phyloP scores from a whole-genome alignment of 2,797 vertebrate species.

The Liasis olivaceus region DNA sequence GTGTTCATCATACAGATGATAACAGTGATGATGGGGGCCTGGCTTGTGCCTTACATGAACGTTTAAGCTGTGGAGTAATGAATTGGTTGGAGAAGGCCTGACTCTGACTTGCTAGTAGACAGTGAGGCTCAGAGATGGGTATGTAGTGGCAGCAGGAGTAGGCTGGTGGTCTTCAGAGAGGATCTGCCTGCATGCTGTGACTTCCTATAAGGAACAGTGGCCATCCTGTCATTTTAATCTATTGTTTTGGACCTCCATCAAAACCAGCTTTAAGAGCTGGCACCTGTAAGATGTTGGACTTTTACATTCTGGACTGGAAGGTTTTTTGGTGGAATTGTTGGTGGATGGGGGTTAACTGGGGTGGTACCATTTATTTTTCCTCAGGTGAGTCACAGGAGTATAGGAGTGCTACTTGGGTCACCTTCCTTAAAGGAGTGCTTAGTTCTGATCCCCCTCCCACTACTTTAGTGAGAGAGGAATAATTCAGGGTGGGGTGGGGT shows the following conservation, averaged over 20 bases:
- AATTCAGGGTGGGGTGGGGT: neutral
- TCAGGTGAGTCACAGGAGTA: no score
- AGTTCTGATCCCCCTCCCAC: no score
- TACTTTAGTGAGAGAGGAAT: no score
- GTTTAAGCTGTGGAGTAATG: neutral
- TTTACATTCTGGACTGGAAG: neutral
- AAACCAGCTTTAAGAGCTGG: neutral
- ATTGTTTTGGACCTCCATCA: neutral
- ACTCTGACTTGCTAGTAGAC: neutral
- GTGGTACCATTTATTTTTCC: no score
- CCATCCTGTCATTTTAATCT: neutral
- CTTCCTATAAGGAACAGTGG: neutral
- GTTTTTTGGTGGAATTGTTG: neutral
- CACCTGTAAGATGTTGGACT: neutral
- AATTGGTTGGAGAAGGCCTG: neutral
- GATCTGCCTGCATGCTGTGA: neutral
- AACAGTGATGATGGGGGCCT: neutral
- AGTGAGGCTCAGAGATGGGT: neutral
- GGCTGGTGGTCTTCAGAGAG: neutral
- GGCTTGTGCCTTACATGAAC: neutral
- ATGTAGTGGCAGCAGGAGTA: no score
- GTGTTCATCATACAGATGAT: neutral
- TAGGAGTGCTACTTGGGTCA: no score
- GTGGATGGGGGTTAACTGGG: neutral
- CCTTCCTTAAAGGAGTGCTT: no score